phyloP scores from a whole-genome alignment of 37 sponge, comb jelly and placozoan species.

The Ephydatia muelleri region DNA sequence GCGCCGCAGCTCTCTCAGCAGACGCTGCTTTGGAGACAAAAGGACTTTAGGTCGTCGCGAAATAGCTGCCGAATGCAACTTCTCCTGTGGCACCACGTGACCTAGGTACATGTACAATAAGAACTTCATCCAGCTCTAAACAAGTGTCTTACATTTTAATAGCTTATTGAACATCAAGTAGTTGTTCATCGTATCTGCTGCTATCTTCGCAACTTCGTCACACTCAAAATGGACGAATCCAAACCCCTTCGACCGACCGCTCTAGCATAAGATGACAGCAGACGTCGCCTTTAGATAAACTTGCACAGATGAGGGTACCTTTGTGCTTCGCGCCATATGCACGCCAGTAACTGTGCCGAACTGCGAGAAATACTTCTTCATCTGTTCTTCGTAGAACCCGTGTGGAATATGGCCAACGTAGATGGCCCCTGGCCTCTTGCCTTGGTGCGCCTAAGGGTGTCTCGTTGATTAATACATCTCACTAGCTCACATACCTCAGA shows the following conservation, averaged over 20 bases:
- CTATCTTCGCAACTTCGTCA: constrained; percentile 93
- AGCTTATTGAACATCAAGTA: constrained; percentile 94
- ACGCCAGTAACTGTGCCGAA: constrained; percentile 88
- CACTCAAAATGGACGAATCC: constrained; percentile 91
- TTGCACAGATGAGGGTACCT: constrained; percentile 45
- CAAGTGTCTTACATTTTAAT: constrained; percentile 81
- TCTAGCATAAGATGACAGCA: constrained; percentile 51
- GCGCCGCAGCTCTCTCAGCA: neutral
- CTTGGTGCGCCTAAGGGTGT: neutral
- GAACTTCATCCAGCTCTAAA: neutral
- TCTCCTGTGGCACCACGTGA: constrained; percentile 50
- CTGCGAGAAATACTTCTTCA: constrained; percentile 90
- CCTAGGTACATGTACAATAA: constrained; percentile 18
- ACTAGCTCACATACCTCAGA: neutral
- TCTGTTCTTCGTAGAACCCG: constrained; percentile 91
- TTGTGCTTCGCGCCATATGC: constrained; percentile 79
- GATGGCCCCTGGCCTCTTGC: constrained; percentile 69
- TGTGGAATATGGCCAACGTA: constrained; percentile 97
- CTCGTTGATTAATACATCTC: neutral
- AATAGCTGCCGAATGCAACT: neutral
- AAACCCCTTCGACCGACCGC: constrained; percentile 86
- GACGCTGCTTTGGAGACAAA: neutral
- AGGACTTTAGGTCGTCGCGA: neutral
- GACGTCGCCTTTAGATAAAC: neutral
- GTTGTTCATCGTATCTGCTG: constrained; percentile 95